Evolutionary conservation across 2,888 invertebrate genomes (phyloP).

Genomic region (Meteorus cinctellus): DNA sequence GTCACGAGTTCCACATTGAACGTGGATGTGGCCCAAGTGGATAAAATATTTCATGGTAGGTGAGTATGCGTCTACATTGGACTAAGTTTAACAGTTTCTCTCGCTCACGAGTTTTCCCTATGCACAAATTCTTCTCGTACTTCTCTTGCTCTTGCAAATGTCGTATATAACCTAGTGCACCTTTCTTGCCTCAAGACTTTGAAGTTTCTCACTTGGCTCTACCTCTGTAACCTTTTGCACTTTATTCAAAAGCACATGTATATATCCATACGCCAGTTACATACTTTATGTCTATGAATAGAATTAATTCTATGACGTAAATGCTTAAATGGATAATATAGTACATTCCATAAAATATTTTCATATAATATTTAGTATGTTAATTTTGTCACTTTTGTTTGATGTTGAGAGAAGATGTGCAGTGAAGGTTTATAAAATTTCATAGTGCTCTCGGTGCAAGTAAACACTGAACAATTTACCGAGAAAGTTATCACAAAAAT

Average conservation of each 20-base stretch:
- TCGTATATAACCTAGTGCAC: constrained; percentile 10
- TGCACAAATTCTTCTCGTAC: constrained; percentile 8
- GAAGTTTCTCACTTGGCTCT: constrained; percentile 14
- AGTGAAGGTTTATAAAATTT: not conserved
- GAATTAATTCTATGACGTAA: not conserved
- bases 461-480: not conserved
- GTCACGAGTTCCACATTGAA: constrained; percentile 26
- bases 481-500: not conserved
- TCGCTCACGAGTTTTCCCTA: constrained; percentile 21
- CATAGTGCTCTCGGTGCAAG: not conserved
- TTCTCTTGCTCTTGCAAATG: constrained; percentile 11
- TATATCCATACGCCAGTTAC: not conserved
- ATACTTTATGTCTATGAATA: not conserved
- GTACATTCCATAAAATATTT: not conserved
- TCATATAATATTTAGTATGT: not conserved
- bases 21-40: constrained; percentile 34
- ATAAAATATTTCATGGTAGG: constrained; percentile 64
- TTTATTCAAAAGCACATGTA: not conserved
- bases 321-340: not conserved
- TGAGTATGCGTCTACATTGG: constrained; percentile 48
- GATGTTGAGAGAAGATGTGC: not conserved
- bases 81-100: constrained; percentile 19
- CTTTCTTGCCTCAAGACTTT: constrained; percentile 13
- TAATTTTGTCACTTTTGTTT: not conserved
- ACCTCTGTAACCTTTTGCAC: constrained; percentile 5